These are phyloP conservation scores for Prionailurus bengalensis DNA, from an alignment of 2,113 vertebrate genomes.

Conservation along the genomic window DNA sequence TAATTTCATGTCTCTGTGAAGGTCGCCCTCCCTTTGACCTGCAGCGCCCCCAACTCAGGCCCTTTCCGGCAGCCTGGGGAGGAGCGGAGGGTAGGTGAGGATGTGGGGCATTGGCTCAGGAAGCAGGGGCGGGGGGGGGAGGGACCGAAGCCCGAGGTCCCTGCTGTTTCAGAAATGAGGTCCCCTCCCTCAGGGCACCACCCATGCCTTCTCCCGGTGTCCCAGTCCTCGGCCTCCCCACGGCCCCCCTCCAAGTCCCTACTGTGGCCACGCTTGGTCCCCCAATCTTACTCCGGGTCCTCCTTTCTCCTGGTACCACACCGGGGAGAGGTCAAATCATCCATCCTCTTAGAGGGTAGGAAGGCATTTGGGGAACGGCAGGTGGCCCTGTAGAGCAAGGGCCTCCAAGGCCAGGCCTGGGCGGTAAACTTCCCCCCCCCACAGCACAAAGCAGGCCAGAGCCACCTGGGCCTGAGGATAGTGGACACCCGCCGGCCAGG, in stretches of 20 bases:
- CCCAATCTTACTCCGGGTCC: not conserved
- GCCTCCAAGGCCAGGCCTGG: conserved; percentile 71
- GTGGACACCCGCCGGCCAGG: not conserved
- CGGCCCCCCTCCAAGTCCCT: too few relatives aligned
- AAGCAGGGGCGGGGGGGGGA: too few relatives aligned
- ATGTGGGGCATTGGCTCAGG: accelerated
- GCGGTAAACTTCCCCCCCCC: conserved; percentile 89
- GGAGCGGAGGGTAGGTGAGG: not conserved
- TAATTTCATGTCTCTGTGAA: not conserved
- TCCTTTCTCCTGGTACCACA: not conserved
- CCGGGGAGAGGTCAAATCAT: not conserved
- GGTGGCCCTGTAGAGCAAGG: not conserved
- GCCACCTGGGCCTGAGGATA: conserved; percentile 81
- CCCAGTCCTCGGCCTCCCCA: not conserved
- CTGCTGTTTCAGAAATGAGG: not conserved
- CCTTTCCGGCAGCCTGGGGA: not conserved
- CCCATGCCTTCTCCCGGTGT: not conserved
- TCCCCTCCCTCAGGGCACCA: not conserved
- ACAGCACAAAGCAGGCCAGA: conserved; percentile 87
- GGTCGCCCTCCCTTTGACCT: not conserved
- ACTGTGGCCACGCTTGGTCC: not conserved
- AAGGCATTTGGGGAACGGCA: not conserved
- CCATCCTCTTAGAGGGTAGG: not conserved
- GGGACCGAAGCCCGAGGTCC: not conserved
- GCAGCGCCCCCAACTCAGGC: not conserved